phyloP scores from a whole-genome alignment of 2,113 vertebrate genomes.

The Nanger granti region DNA sequence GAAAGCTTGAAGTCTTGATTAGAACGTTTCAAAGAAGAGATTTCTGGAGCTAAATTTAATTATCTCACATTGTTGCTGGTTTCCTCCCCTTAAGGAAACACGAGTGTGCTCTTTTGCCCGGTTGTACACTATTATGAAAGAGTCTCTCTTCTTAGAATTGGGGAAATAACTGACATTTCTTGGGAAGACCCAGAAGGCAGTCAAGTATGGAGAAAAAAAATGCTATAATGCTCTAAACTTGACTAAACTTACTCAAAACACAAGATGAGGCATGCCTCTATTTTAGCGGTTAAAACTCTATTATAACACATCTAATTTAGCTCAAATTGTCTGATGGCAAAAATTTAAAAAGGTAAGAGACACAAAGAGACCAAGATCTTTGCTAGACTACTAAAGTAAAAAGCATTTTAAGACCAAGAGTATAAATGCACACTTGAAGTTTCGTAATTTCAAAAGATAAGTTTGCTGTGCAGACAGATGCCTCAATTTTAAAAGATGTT shows the following conservation, averaged over 20 bases:
- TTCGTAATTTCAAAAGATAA: background rate
- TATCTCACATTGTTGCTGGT: background rate
- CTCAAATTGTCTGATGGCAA: background rate
- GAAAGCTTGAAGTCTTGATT: constrained; percentile 13
- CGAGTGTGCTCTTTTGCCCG: background rate
- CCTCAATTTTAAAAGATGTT: background rate
- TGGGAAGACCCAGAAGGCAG: constrained; percentile 43
- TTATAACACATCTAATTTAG: constrained; percentile 40
- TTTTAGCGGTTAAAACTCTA: constrained; percentile 18
- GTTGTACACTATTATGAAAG: background rate
- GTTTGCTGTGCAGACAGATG: background rate
- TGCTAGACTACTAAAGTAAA: constrained; percentile 12
- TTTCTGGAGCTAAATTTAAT: constrained; percentile 46
- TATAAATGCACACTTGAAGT: background rate
- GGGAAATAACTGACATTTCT: constrained; percentile 48
- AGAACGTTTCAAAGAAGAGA: background rate
- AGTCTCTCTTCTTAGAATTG: background rate
- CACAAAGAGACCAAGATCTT: background rate
- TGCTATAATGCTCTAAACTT: constrained; percentile 33
- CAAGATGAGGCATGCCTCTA: constrained; percentile 47
- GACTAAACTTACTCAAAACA: constrained; percentile 57
- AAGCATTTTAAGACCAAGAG: background rate
- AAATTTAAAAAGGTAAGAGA: constrained; percentile 12
- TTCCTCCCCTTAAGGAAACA: constrained; percentile 11
- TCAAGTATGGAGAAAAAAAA: constrained; percentile 23